phyloP scores from a whole-genome alignment of 2,888 invertebrate species.

The Dicyrtomina minuta region DNA sequence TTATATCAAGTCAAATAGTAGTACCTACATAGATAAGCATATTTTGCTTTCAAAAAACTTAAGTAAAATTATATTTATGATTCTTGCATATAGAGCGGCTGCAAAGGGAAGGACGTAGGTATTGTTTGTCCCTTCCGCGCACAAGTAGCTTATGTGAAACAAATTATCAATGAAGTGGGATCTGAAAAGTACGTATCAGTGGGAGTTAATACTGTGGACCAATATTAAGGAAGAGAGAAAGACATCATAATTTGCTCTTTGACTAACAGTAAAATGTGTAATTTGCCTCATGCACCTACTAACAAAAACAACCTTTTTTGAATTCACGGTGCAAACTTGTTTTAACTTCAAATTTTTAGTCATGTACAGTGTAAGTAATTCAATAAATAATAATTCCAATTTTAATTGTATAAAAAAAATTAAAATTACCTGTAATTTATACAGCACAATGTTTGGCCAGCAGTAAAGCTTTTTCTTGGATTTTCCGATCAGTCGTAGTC shows the following conservation, averaged over 20 bases:
- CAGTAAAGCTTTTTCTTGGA: no score
- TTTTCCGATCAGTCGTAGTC: no score
- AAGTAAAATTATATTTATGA: background rate
- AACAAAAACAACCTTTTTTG: background rate
- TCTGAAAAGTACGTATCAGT: slow-evolving; percentile 57
- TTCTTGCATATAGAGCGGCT: slow-evolving; percentile 62
- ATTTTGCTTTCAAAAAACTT: background rate
- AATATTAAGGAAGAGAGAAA: slow-evolving; percentile 96
- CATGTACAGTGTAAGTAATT: no score
- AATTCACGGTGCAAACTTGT: slow-evolving; percentile 16
- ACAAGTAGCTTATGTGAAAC: slow-evolving; percentile 71
- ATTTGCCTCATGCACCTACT: background rate
- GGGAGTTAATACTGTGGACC: slow-evolving; percentile 94
- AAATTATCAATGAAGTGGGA: slow-evolving; percentile 54
- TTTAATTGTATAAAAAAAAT: no score
- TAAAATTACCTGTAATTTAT: no score
- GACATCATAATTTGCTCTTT: slow-evolving; percentile 81
- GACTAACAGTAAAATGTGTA: slow-evolving; percentile 57
- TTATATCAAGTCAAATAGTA: background rate
- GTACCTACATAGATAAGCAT: no score
- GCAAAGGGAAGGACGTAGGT: slow-evolving; percentile 68
- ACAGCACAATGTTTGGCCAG: no score
- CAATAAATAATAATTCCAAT: no score
- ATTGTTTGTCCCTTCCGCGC: slow-evolving; percentile 86
- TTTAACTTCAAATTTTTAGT: no score